phyloP scores from a whole-genome alignment of 2,888 invertebrate genomes.

The Epirrita christyi region DNA sequence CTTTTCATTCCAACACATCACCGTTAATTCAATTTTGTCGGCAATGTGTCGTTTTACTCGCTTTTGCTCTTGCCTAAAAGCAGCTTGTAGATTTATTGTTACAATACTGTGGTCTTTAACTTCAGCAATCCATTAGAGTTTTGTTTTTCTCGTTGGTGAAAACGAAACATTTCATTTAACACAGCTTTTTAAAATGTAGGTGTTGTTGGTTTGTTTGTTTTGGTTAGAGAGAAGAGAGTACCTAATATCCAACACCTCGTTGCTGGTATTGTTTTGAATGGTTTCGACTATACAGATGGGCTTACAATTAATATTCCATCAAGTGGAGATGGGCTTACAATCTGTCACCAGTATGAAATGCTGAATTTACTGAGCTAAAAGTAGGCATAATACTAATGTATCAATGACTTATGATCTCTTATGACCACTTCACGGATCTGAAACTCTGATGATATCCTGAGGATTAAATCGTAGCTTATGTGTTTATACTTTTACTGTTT shows the following conservation, averaged over 20 bases:
- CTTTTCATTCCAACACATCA: constrained; percentile 23
- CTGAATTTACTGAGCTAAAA: no score
- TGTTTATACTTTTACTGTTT: constrained; percentile 49
- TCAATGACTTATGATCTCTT: constrained; percentile 46
- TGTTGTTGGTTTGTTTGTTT: no score
- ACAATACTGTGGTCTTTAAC: not conserved
- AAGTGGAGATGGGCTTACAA: no score
- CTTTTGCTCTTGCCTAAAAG: not conserved
- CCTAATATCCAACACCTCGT: no score
- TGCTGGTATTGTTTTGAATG: no score
- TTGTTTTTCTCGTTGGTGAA: constrained; percentile 7
- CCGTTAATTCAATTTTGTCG: constrained; percentile 16
- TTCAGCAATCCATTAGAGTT: constrained; percentile 6
- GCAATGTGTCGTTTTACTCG: constrained; percentile 6
- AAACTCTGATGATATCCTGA: no score
- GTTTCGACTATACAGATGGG: no score
- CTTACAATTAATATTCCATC: no score
- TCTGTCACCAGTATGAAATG: no score
- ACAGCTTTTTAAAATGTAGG: constrained; percentile 38
- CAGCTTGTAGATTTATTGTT: not conserved
- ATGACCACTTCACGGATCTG: constrained; percentile 33
- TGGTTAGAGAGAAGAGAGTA: no score
- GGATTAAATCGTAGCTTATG: constrained; percentile 39
- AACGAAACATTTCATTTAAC: constrained; percentile 52
- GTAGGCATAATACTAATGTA: not conserved